These are phyloP conservation scores for Lateolabrax maculatus DNA, from an alignment of 2,797 vertebrate species.

Conservation along the genomic window DNA sequence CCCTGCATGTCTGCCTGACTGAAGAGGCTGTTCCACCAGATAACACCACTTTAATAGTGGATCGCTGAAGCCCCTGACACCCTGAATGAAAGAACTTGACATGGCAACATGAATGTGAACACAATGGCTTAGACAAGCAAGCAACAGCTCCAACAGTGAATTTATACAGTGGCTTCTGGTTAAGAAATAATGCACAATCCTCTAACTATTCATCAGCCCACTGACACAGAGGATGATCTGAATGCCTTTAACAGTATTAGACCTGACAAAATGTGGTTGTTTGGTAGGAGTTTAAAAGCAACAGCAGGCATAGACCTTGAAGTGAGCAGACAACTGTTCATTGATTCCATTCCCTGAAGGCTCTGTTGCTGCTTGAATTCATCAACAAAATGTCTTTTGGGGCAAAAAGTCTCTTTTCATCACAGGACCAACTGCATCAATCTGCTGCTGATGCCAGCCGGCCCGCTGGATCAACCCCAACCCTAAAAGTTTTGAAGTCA, in stretches of 20 bases:
- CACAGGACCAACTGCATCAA: conserved; percentile 64
- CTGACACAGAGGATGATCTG: conserved; percentile 39
- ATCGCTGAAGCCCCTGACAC: conserved; percentile 60
- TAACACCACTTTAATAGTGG: conserved; percentile 66
- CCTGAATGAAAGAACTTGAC: conserved; percentile 67
- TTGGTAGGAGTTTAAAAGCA: conserved; percentile 53
- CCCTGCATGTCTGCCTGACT: conserved; percentile 30
- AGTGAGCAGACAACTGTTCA: conserved; percentile 56
- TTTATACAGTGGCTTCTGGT: conserved; percentile 39
- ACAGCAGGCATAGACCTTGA: conserved; percentile 49
- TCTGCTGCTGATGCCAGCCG: conserved; percentile 63
- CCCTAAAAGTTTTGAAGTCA: conserved; percentile 49
- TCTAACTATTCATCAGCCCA: conserved; percentile 53
- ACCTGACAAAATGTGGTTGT: conserved; percentile 49
- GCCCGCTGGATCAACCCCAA: conserved; percentile 57
- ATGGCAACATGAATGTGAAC: conserved; percentile 56
- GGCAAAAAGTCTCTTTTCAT: conserved; percentile 57
- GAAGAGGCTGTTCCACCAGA: conserved; percentile 61
- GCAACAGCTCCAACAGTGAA: conserved; percentile 39
- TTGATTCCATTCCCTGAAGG: conserved; percentile 55
- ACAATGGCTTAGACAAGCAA: conserved; percentile 63
- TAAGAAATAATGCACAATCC: conserved; percentile 43
- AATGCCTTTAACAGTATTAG: conserved; percentile 36
- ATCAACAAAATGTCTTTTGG: conserved; percentile 63
- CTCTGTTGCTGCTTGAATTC: conserved; percentile 44